These are phyloP conservation scores for Thymallus thymallus DNA, from an alignment of 2,113 vertebrate genomes.

Conservation along the genomic window DNA sequence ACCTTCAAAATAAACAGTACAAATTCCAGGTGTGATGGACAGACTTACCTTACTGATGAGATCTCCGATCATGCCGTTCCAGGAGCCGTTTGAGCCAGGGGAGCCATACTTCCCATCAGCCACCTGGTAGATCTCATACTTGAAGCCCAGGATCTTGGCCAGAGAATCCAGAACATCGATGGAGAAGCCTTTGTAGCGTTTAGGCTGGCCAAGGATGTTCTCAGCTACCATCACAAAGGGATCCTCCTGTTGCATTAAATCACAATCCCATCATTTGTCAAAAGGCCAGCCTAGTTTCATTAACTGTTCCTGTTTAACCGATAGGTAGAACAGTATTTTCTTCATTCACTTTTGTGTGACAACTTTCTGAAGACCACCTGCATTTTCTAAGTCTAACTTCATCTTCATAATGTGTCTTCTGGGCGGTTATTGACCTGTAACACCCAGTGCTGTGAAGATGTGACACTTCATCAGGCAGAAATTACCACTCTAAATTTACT, in stretches of 20 bases:
- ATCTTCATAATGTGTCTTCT: constrained; percentile 61
- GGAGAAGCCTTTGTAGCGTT: constrained; percentile 96
- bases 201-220: constrained; percentile 96
- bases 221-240: constrained; percentile 98
- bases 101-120: constrained; percentile 92
- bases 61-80: constrained; percentile 98
- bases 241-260: constrained; percentile 81
- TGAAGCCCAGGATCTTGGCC: constrained; percentile 92
- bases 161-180: constrained; percentile 93
- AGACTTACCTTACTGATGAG: constrained; percentile 89
- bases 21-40: too few relatives aligned
- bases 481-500: constrained; percentile 61
- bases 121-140: constrained; percentile 96
- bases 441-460: constrained; percentile 42
- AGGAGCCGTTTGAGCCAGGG: constrained; percentile 90
- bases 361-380: constrained; percentile 55
- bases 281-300: too few relatives aligned
- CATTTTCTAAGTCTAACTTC: constrained; percentile 40
- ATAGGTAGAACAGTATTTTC: constrained; percentile 36
- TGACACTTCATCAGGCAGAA: constrained; percentile 57
- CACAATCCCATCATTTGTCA: too few relatives aligned
- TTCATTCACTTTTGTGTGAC: constrained; percentile 58
- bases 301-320: neutral
- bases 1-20: neutral
- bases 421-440: constrained; percentile 61